phyloP scores from a whole-genome alignment of 2,888 invertebrate species.

The Mechanitis mazaeus region DNA sequence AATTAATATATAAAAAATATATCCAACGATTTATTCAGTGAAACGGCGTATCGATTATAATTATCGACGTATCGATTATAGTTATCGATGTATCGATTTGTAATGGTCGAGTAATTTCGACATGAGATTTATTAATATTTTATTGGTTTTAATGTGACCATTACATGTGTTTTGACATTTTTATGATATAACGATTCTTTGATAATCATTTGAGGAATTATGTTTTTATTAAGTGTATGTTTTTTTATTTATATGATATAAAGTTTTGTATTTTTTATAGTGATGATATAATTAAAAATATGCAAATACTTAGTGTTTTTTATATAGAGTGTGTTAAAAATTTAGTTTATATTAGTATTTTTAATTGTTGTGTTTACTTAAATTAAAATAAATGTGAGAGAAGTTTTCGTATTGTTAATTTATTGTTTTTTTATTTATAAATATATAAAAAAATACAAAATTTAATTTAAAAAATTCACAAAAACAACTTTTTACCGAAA shows the following conservation, averaged over 20 bases:
- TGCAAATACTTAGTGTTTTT: too few species aligned
- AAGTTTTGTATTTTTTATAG: background rate
- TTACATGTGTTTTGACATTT: slow-evolving; percentile 23
- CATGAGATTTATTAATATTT: slow-evolving; percentile 33
- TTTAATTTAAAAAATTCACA: too few species aligned
- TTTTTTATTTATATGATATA: background rate
- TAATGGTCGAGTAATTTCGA: slow-evolving; percentile 28
- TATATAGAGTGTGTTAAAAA: too few species aligned
- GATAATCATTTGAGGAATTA: slow-evolving; percentile 7
- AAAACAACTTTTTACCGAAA: too few species aligned
- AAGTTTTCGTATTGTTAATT: too few species aligned
- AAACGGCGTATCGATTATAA: slow-evolving; percentile 15
- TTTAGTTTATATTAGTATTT: too few species aligned
- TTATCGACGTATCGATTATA: slow-evolving; percentile 17
- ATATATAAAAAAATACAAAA: too few species aligned
- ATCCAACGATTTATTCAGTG: background rate
- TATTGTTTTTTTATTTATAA: too few species aligned
- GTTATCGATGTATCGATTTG: slow-evolving; percentile 26
- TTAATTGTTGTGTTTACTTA: too few species aligned
- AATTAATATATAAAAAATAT: background rate
- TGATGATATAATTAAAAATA: background rate
- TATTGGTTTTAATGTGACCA: slow-evolving; percentile 32
- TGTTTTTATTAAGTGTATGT: slow-evolving; percentile 13
- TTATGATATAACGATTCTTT: slow-evolving; percentile 14
- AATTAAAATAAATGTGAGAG: too few species aligned